phyloP scores from a whole-genome alignment of 2,797 vertebrate genomes.

The Coracias cyanogaster region DNA sequence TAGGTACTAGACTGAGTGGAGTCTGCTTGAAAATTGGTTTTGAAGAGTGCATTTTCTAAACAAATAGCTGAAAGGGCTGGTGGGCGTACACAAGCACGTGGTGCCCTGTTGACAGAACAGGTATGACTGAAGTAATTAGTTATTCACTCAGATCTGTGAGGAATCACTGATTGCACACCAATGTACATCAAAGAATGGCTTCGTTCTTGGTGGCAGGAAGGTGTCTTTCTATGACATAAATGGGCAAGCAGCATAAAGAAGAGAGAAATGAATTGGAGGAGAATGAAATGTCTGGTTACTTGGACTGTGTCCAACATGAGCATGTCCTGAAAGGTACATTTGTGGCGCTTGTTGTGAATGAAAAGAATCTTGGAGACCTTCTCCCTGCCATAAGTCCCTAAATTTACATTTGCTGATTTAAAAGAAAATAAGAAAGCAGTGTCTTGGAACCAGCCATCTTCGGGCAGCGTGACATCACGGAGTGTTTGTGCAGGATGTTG shows the following conservation, averaged over 20 bases:
- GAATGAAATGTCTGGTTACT: not conserved
- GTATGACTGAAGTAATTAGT: not conserved
- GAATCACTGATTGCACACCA: not conserved
- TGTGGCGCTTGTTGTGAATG: not conserved
- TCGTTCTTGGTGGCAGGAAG: not conserved
- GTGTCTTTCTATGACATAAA: not conserved
- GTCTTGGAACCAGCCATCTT: not conserved
- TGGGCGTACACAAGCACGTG: not conserved
- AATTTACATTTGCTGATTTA: not conserved
- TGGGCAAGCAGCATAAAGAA: not conserved
- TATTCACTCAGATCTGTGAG: not conserved
- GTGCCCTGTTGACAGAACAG: not conserved
- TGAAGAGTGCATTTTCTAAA: fast-evolving
- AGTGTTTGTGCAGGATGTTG: not conserved
- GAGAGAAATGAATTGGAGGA: not conserved
- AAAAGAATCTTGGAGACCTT: not conserved
- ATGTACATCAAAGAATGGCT: not conserved
- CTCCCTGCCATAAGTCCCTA: fast-evolving
- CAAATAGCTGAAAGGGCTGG: not conserved
- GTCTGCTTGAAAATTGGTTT: not conserved
- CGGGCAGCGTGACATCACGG: fast-evolving
- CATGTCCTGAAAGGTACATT: not conserved
- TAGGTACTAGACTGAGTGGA: not conserved
- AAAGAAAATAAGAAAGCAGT: not conserved
- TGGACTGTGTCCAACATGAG: not conserved